Percentiles rank a stretch among this genome's conserved stretches.
phyloP scores from a whole-genome alignment of 53 echinoderm and acorn worm genomes.

The Stichopus horrens region DNA sequence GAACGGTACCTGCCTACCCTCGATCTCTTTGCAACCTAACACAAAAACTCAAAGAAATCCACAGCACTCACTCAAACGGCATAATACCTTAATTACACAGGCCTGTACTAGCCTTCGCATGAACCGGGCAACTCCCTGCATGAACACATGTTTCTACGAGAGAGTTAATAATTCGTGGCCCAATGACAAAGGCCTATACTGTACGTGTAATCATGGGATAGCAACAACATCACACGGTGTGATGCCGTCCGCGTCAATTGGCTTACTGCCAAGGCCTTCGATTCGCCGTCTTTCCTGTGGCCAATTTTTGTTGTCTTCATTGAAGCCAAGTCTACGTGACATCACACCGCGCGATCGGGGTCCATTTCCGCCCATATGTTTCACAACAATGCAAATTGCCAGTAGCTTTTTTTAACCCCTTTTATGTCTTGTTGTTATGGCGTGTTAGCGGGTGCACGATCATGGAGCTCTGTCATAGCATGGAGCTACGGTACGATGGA shows the following conservation, averaged over 20 bases:
- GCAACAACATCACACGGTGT: not conserved
- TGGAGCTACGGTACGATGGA: no score
- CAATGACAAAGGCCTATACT: slow-evolving; percentile 38
- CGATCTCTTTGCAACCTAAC: no score
- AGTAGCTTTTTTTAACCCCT: not conserved
- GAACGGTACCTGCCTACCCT: no score
- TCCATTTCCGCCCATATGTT: slow-evolving; percentile 18
- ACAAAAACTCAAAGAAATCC: no score
- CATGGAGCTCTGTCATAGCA: no score
- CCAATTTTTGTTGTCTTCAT: slow-evolving; percentile 6
- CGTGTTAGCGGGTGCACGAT: no score
- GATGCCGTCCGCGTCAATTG: slow-evolving; percentile 15
- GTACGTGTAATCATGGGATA: slow-evolving; percentile 5
- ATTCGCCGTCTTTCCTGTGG: slow-evolving; percentile 3
- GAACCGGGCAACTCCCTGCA: not conserved
- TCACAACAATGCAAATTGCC: slow-evolving; percentile 7
- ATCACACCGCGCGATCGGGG: slow-evolving; percentile 12
- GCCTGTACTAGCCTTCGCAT: no score
- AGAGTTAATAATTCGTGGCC: slow-evolving; percentile 12
- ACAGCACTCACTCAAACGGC: no score
- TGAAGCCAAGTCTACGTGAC: not conserved
- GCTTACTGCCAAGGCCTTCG: slow-evolving; percentile 41
- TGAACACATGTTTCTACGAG: not conserved
- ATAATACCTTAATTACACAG: no score
- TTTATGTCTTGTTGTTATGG: no score